phyloP scores from a whole-genome alignment of 1,140 invertebrate species.

The Drosophila triauraria region DNA sequence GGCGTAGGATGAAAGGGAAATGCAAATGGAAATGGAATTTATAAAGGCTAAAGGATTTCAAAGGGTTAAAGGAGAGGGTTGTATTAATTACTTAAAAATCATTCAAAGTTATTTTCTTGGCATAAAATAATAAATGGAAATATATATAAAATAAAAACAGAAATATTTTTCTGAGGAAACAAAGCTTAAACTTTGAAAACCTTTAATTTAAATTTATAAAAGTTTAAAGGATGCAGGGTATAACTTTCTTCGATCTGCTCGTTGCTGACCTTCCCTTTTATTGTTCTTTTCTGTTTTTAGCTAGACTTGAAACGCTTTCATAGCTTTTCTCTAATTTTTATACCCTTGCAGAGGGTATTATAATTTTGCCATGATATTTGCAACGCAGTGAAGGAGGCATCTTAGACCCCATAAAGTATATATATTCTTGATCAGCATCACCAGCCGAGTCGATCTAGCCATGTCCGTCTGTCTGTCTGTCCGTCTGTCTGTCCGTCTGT shows the following conservation, averaged over 20 bases:
- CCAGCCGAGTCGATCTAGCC: too few species aligned
- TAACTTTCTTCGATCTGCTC: not conserved
- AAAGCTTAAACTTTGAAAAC: too few species aligned
- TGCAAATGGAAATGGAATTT: conserved; percentile 1
- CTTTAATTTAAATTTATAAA: not conserved
- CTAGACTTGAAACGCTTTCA: conserved; percentile 12
- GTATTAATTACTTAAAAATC: not conserved
- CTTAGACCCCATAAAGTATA: too few species aligned
- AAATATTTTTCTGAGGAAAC: too few species aligned
- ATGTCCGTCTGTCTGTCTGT: too few species aligned
- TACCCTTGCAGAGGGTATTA: too few species aligned
- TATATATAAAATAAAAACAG: too few species aligned
- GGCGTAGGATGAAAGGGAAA: not conserved
- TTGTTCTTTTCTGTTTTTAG: not conserved
- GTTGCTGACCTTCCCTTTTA: conserved; percentile 17
- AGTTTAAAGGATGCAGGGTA: conserved; percentile 6
- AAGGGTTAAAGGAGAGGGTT: too few species aligned
- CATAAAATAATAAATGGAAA: not conserved
- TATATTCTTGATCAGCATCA: too few species aligned
- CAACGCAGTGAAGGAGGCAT: too few species aligned
- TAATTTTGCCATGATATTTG: too few species aligned
- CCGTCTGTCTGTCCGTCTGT: too few species aligned
- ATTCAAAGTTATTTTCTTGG: not conserved
- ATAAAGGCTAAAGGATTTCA: not conserved
- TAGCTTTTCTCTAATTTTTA: conserved; percentile 16